Evolutionary conservation across 37 sponge, comb jelly and placozoan genomes (phyloP).

Genomic region (Mnemiopsis leidyi): DNA sequence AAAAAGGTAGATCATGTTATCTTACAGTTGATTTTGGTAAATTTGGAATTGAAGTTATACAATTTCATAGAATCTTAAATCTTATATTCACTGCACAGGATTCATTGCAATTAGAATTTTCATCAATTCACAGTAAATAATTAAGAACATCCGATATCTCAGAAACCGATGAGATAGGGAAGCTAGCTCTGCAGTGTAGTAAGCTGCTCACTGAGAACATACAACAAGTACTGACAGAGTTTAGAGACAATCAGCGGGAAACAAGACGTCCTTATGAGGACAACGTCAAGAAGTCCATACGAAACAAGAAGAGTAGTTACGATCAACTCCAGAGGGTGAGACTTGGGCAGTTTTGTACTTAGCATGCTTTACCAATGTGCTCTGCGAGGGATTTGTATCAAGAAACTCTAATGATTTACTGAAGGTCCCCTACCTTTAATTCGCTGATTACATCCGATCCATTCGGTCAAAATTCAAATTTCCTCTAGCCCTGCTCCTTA

Average conservation of each 20-base stretch:
- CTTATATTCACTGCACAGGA: too few species aligned
- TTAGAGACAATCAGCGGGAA: constrained; percentile 30
- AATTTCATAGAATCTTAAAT: too few species aligned
- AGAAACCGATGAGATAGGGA: constrained; percentile 55
- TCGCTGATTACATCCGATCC: too few species aligned
- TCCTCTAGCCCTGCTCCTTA: too few species aligned
- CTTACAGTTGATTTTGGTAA: not conserved
- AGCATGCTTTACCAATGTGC: too few species aligned
- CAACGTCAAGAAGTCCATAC: not conserved
- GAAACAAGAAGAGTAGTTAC: constrained; percentile 37
- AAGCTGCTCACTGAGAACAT: not conserved
- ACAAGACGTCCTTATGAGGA: constrained; percentile 3
- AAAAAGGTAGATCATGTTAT: not conserved
- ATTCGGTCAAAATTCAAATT: too few species aligned
- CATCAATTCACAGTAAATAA: not conserved
- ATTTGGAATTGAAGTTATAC: not conserved
- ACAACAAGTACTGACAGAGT: not conserved
- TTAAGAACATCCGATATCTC: too few species aligned
- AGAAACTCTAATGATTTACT: too few species aligned
- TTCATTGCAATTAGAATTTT: not conserved
- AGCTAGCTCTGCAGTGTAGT: not conserved
- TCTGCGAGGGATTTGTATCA: too few species aligned
- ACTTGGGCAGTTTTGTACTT: too few species aligned
- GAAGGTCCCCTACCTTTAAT: too few species aligned
- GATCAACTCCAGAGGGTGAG: constrained; percentile 33